Evolutionary conservation across 2,113 vertebrate genomes (phyloP).

Genomic region (Eupsittula cactorum): DNA sequence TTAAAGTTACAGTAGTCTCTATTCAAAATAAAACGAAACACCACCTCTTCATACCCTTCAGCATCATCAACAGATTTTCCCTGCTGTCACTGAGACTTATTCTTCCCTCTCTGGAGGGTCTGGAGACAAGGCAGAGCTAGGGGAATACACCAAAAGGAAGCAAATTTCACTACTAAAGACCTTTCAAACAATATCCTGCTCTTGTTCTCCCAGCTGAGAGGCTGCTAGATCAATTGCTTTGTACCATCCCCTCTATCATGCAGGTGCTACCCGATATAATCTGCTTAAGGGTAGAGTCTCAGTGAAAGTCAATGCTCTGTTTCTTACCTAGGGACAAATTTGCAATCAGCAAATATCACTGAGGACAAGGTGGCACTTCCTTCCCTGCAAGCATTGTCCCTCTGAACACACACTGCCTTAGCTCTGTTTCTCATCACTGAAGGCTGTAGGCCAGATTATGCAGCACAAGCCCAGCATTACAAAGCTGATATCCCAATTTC

Average conservation of each 20-base stretch:
- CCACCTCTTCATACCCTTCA: background rate
- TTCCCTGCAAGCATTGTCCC: background rate
- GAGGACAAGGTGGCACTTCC: background rate
- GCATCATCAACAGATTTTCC: background rate
- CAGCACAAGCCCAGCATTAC: background rate
- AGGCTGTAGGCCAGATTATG: background rate
- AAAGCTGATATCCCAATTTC: background rate
- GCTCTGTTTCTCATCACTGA: background rate
- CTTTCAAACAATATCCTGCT: background rate
- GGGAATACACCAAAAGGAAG: background rate
- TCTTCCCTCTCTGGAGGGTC: background rate
- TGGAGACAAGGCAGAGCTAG: background rate
- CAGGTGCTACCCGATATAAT: background rate
- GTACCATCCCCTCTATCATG: background rate
- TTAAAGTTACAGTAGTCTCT: background rate
- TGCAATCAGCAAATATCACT: background rate
- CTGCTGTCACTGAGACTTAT: background rate
- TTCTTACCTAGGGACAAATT: background rate
- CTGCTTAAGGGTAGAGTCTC: background rate
- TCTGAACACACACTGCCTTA: background rate
- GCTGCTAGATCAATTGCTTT: background rate
- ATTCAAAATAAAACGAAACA: background rate
- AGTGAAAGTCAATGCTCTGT: background rate
- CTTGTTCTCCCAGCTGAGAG: background rate
- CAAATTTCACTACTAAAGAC: background rate